Base-by-base conservation (phyloP, 2,888 invertebrate genomes). In the Hypercompe scribonia region DNA sequence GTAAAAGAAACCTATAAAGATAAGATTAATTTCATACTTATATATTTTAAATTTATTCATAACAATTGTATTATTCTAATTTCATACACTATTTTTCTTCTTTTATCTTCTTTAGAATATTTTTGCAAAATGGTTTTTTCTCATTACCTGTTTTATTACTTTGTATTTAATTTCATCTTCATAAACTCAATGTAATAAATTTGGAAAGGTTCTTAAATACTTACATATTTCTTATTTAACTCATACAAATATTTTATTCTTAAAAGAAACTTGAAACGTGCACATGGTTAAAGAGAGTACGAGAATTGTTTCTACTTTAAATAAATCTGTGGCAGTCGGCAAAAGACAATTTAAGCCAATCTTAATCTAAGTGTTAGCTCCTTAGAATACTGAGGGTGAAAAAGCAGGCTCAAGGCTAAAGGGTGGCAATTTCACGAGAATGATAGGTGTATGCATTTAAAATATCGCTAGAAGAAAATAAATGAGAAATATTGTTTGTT, bases 281-380 rank as follows among this genome's bases (percentile, higher is more conserved):
- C 11, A 54, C 4, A 54, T 8, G 2, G 21, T 64, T n/a, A 13
- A 13, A 34, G 50, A 24, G 50, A 34, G 15, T 50, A 50, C 34
- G 24, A 67, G 34, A 50, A 68, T 54, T 34, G 15, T 68, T n/a
- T n/a, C n/a, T 39, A 42, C 39, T 65, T 8, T 42, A 11, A 42
- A 28, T 31, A 21, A 61, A 61, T 69, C 39, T 69, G 24, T 31
- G 69, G 28, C 3, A 24, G 66, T 66, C 58, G 24, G 11, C 28
- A 24, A 78, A 80, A 81, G 72, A 72, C 77, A 86, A 82, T 84
- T 87, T 80, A 78, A 85, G 79, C 81, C 83, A 86, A 84, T 86
- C 84, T 83, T 83, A 84, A 82, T 86, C 83, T 82, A 76, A 80
- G 81, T 75, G 81, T 76, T 79, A 75, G 71, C 76, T 75, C 68